Percentiles rank a stretch among this genome's conserved stretches.
phyloP scores from a whole-genome alignment of 2,888 invertebrate genomes.

The Orchestes rusci region DNA sequence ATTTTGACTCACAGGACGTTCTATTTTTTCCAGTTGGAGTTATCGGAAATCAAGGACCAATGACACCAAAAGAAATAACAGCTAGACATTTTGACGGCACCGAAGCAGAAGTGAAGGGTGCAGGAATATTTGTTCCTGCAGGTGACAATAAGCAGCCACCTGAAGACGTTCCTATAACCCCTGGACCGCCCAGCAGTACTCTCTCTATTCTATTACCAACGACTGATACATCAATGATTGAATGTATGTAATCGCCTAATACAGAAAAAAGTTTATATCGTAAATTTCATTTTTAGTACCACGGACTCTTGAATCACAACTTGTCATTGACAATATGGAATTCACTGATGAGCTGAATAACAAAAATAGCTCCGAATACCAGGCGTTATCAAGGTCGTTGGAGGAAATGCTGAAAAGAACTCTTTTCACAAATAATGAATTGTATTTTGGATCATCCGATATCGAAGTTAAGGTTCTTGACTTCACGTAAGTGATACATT shows the following conservation, averaged over 20 bases:
- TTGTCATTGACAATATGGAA: conserved; percentile 59
- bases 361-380: conserved; percentile 55
- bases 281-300: conserved; percentile 54
- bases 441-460: conserved; percentile 50
- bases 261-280: too few relatives aligned
- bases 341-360: conserved; percentile 54
- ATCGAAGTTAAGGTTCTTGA: conserved; percentile 55
- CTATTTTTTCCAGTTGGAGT: conserved; percentile 54
- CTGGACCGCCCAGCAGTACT: conserved; percentile 38
- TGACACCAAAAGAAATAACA: conserved; percentile 52
- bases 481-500: conserved; percentile 46
- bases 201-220: conserved; percentile 38
- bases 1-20: too few relatives aligned
- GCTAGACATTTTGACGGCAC: conserved; percentile 52
- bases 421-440: conserved; percentile 48
- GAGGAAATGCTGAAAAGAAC: conserved; percentile 54
- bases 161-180: conserved; percentile 34
- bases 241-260: too few relatives aligned
- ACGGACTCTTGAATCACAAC: conserved; percentile 59
- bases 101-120: conserved; percentile 45
- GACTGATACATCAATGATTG: conserved; percentile 49
- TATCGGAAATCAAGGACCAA: conserved; percentile 58
- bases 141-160: conserved; percentile 14
- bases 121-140: conserved; percentile 41
- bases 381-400: conserved; percentile 52